A percentile compares a stretch with the other conserved stretches of the same genome.
Evolutionary conservation across 2,797 vertebrate genomes (phyloP).

Genomic region (Anguilla anguilla): DNA sequence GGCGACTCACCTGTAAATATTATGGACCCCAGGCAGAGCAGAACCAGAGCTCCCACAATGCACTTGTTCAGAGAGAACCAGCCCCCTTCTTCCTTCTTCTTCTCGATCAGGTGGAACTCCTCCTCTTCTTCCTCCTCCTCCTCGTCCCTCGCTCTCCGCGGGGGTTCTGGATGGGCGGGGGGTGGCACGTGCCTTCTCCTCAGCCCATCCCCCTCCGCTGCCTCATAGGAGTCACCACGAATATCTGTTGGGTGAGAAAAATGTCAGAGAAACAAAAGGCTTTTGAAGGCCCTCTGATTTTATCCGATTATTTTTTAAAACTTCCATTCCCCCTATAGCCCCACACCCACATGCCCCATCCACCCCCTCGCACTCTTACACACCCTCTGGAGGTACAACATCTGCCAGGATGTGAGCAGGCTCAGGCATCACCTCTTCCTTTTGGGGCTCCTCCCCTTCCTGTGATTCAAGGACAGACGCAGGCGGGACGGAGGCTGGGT

Average conservation of each 20-base stretch:
- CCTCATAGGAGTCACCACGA: not conserved
- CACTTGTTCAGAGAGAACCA: constrained; percentile 72
- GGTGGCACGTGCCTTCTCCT: constrained; percentile 61
- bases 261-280: not conserved
- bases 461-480: constrained; percentile 26
- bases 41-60: constrained; percentile 67
- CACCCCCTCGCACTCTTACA: not conserved
- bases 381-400: constrained; percentile 4
- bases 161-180: constrained; percentile 43
- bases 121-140: constrained; percentile 68
- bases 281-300: not conserved
- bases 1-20: constrained; percentile 72
- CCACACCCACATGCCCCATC: not conserved
- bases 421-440: constrained; percentile 48
- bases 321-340: constrained; percentile 57
- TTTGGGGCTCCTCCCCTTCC: constrained; percentile 30
- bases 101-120: constrained; percentile 64
- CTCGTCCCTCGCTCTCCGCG: constrained; percentile 70
- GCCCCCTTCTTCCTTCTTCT: constrained; percentile 63
- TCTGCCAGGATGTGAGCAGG: constrained; percentile 38
- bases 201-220: constrained; percentile 59
- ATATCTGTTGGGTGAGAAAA: constrained; percentile 28
- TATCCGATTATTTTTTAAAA: not conserved
- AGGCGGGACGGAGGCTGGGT: not conserved
- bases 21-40: constrained; percentile 77